Evolutionary conservation across 1,140 invertebrate genomes (phyloP), one percentile per base, ranked within the genome.

Genomic region (Aporrectodea caliginosa): DNA sequence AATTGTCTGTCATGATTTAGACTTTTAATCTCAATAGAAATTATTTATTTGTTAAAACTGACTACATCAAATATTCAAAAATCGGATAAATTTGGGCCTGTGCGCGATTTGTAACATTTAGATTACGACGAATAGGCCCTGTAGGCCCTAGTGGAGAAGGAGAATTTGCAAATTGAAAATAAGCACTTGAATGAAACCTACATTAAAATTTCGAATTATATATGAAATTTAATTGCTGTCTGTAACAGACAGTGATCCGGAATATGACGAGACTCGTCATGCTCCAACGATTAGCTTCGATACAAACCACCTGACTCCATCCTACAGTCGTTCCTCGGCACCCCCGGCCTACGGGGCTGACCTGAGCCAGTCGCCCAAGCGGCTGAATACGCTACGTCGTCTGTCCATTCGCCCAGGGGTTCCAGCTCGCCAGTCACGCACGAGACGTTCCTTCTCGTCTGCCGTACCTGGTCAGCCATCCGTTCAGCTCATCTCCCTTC

Each of bases 401-500:
- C 6, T 22, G 43, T 58, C 43, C 43, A 6, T 58, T 22, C 43
- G 43, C 6, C 43, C 43, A 12, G 43, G 43, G 6, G 43, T 58
- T 22, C 43, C 43, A 22, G 43, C 43, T 6, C 43, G 43, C 43
- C 43, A 58, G 43, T 58, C 43, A 6, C 43, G 43, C 43, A 58
- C 43, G 6, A 6, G 43, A 22, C 43, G 43, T 58, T 58, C 43
- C 43, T 58, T 58, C 43, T 58, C 43, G 43, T 58, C 43, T 6
- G 43, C 43, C 43, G 43, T 6, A 22, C 43, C 6, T 22, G 43
- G 43, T 6, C 22, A 6, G 22, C 43, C 6, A 22, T 58, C 43
- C 70, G 85, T 87, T 14, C 87, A 87, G 72, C 85, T 86, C 16
- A 78, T 88, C 43, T 84, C 85, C 29, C 86, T 88, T 71, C 87